Percentiles rank a stretch among this genome's conserved stretches.
Evolutionary conservation across 30 jellyfish, hydroid and myxozoan genomes (phyloP).

Genomic region (Rhopilema esculentum): DNA sequence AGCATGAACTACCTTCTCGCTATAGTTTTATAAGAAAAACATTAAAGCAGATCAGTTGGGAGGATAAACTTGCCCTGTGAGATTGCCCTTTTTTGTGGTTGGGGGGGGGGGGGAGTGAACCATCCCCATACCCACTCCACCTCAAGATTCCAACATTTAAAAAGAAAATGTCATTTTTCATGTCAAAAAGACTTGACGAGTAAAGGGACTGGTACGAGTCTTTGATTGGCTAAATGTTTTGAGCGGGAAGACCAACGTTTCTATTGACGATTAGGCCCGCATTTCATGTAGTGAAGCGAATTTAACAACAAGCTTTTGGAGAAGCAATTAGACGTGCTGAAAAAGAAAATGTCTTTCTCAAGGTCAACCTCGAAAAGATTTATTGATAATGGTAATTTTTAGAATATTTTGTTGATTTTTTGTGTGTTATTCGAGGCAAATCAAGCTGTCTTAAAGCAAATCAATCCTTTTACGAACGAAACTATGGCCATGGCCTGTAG

Average conservation of each 20-base stretch:
- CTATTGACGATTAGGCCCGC: background rate
- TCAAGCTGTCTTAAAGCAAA: no score
- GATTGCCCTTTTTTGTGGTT: no score
- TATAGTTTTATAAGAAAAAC: no score
- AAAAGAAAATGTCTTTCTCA: slow-evolving; percentile 37
- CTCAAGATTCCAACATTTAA: no score
- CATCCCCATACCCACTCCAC: no score
- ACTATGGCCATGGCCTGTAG: no score
- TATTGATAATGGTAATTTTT: slow-evolving; percentile 25
- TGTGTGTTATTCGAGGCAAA: background rate
- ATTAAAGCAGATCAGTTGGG: no score
- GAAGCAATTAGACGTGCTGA: background rate
- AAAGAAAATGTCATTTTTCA: background rate
- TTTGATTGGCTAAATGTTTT: slow-evolving; percentile 7
- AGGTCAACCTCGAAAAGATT: slow-evolving; percentile 47
- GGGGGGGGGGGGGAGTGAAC: no score
- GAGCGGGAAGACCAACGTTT: slow-evolving; percentile 26
- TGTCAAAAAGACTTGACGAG: background rate
- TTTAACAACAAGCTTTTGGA: background rate
- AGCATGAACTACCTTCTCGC: no score
- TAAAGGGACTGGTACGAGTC: slow-evolving; percentile 14
- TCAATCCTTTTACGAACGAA: no score
- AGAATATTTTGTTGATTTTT: no score
- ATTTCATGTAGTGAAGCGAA: background rate
- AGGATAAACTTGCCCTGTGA: no score